Evolutionary conservation across 2,888 invertebrate species (phyloP).

Genomic region (Idaea aversata): DNA sequence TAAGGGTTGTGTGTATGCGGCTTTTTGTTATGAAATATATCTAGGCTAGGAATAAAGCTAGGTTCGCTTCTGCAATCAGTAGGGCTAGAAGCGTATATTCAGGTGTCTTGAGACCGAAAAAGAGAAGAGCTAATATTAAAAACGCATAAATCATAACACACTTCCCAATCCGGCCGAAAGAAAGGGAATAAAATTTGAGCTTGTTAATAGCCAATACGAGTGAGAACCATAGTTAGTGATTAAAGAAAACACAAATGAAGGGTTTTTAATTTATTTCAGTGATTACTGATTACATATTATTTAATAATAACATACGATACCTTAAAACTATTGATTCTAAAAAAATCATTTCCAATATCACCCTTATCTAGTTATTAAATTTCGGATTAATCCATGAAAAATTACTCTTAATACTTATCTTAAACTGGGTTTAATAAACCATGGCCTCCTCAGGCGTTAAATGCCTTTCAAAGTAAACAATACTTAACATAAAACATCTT

Average conservation of each 20-base stretch:
- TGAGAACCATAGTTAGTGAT: not conserved
- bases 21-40: no score
- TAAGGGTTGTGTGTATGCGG: no score
- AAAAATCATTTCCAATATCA: slow-evolving; percentile 81
- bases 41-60: no score
- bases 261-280: slow-evolving; percentile 77
- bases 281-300: slow-evolving; percentile 79
- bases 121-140: no score
- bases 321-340: slow-evolving; percentile 78
- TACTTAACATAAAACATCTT: not conserved
- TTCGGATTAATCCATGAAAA: slow-evolving; percentile 75
- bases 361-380: slow-evolving; percentile 75
- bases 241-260: slow-evolving; percentile 47
- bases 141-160: no score
- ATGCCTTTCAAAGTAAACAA: slow-evolving; percentile 8
- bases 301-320: slow-evolving; percentile 77
- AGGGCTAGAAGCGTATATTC: no score
- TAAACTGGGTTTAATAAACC: slow-evolving; percentile 34
- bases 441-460: slow-evolving; percentile 17
- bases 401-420: slow-evolving; percentile 59
- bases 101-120: no score
- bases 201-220: no score
- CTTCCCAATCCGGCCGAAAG: no score
- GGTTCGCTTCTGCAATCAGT: no score
- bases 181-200: no score